Base-by-base conservation (phyloP, 2,797 vertebrate species). In the Propithecus deckenii region DNA sequence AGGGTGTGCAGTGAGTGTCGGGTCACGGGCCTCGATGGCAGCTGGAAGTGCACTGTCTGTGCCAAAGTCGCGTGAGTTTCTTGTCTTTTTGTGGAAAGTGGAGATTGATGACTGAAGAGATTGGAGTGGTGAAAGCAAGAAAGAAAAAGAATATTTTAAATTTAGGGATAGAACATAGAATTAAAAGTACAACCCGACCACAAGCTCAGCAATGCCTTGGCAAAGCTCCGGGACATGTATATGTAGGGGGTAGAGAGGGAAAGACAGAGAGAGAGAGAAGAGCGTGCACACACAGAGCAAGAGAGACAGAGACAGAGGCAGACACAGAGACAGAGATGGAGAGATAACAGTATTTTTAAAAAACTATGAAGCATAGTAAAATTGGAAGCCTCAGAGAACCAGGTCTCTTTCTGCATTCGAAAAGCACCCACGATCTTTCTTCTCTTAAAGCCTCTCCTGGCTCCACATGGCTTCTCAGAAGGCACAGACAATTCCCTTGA, bases 41-140 rank as follows among this genome's bases (percentile, higher is more conserved):
- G 98, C 57, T 99, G 99, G 99, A 99, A 98, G 96, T 99, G 99
- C 94, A 99, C 98, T 0, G 98, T 99, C 88, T 99, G 99, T 67
- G 98, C 99, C 97, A 99, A 99, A 98, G 99, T 99, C 76, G 98
- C 98, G 99, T 99, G 98, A 99, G 99, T 99, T 94, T 76, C 41
- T 86, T 86, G 41, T 5, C 30, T 50, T 79, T 65, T 52, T 7
- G 7, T 91, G 25, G 12, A 94, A 94, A 88, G 13, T 61, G 50
- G 11, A 59, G 18, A 50, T 91, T 74, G 81, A 93, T 76, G 43
- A 48, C 7, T 65, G 52, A 93, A 78, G 52, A 43, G 14, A 67
- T 81, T 86, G 6, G 14, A 20, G 7, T 81, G 14, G 65, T 22
- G 5, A 83, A 94, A 67, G 17, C 11, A 84, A 86, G 32, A 55